Evolutionary conservation across 2,888 invertebrate genomes (phyloP).

Genomic region (Helicoverpa assulta): DNA sequence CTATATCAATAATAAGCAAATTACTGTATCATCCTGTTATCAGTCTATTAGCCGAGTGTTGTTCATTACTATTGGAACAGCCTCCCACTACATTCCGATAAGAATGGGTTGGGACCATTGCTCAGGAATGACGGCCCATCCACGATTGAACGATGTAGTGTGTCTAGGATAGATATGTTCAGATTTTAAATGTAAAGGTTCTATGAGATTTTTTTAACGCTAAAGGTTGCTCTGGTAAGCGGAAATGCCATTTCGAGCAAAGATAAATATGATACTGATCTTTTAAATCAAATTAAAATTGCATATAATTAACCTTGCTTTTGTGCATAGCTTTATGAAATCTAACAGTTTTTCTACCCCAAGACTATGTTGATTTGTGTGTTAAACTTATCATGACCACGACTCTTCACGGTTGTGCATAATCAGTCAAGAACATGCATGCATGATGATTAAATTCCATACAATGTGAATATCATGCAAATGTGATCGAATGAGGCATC

Average conservation of each 20-base stretch:
- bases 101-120: background rate
- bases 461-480: slow-evolving; percentile 58
- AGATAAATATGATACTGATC: too few species aligned
- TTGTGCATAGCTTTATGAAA: background rate
- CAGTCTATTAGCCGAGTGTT: background rate
- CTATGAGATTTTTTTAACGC: too few species aligned
- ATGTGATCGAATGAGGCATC: slow-evolving; percentile 46
- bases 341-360: background rate
- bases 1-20: background rate
- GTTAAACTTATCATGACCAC: slow-evolving; percentile 13
- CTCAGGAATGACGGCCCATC: background rate
- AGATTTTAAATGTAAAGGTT: too few species aligned
- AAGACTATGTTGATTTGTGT: background rate
- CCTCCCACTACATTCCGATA: background rate
- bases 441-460: slow-evolving; percentile 35
- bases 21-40: background rate
- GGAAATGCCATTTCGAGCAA: too few species aligned
- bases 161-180: background rate
- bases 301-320: too few species aligned
- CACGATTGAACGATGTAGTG: background rate
- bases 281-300: too few species aligned
- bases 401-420: slow-evolving; percentile 47
- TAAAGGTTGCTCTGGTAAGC: too few species aligned
- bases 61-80: background rate
- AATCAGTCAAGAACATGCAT: slow-evolving; percentile 59